Percentiles rank a stretch among this genome's conserved stretches.
phyloP scores from a whole-genome alignment of 2,113 vertebrate genomes.

The Tenebrosternarchus preto region DNA sequence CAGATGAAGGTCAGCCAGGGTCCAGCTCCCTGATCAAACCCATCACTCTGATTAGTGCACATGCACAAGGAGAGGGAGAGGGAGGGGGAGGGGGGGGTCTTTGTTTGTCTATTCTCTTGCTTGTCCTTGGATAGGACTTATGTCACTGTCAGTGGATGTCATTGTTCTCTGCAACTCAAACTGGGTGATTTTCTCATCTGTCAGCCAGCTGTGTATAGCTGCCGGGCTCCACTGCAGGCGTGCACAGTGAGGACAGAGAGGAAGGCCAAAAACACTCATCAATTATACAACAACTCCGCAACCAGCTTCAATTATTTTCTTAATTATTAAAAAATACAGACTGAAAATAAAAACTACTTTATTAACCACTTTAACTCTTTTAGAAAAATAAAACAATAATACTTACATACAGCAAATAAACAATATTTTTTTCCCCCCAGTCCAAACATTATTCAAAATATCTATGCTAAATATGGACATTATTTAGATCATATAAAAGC shows the following conservation, averaged over 20 bases:
- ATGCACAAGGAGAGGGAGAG: constrained; percentile 44
- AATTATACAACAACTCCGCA: background rate
- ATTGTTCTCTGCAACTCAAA: constrained; percentile 64
- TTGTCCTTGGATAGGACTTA: constrained; percentile 59
- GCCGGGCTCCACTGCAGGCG: constrained; percentile 36
- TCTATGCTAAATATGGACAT: background rate
- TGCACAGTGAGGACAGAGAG: background rate
- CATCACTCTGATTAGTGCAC: constrained; percentile 50
- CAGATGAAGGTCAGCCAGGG: constrained; percentile 54
- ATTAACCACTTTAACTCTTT: constrained; percentile 18
- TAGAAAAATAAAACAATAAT: constrained; percentile 36
- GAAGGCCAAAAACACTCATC: background rate
- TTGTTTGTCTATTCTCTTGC: constrained; percentile 38
- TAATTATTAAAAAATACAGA: background rate
- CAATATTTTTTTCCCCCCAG: constrained; percentile 28
- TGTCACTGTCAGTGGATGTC: constrained; percentile 63
- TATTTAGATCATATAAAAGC: constrained; percentile 26
- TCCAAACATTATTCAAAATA: constrained; percentile 29
- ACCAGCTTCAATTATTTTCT: background rate
- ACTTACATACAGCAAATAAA: constrained; percentile 15
- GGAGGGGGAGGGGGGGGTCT: constrained; percentile 4
- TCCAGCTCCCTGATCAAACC: constrained; percentile 43
- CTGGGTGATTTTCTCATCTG: constrained; percentile 70
- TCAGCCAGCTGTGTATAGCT: constrained; percentile 59
- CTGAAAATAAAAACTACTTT: constrained; percentile 23